Evolutionary conservation across 2,113 vertebrate genomes (phyloP), one percentile per base, ranked within the genome.

Genomic region (Podarcis cretensis): DNA sequence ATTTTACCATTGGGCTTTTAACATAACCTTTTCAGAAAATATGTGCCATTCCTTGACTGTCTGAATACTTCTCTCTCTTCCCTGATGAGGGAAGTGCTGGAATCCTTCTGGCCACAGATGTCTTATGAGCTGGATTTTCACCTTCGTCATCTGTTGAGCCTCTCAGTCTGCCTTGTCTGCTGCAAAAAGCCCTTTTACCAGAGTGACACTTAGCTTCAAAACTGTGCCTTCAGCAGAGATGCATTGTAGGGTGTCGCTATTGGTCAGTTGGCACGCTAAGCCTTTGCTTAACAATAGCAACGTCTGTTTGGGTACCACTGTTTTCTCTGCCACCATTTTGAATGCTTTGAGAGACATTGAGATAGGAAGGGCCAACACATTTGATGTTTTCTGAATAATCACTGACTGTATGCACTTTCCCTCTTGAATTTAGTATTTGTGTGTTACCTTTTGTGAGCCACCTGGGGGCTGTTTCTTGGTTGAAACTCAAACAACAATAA

Each of bases 81-180:
- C 87, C 1, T 14, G 27, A 48, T 10, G 79, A 85, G 69, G 87
- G 88, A 92, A 84, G 30, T 87, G 48, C 80, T 16, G 5, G 87
- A n/a, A 85, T 82, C 82, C 91, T 81, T 89, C 85, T 81, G 90
- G 79, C 88, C 83, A 84, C 74, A n/a, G 80, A 83, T 89, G 80
- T 71, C 83, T 73, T 92, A 84, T 90, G 89, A 59, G 85, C 79
- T 90, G 79, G 79, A 65, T 96, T 91, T 95, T 88, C 81, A 77
- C 69, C 73, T 86, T 68, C 85, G 23, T 21, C 23, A 13, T 86
- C 93, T 94, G 35, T 75, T 90, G 59, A 37, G 35, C 35, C 35
- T 37, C 35, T 93, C 35, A 3, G 88, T 84, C 48, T 83, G 59
- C 59, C 86, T 94, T 92, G 76, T 9, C 37, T 92, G 87, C 91